Base-by-base conservation (phyloP, 2,113 vertebrate genomes). In the Probosciger aterrimus region DNA sequence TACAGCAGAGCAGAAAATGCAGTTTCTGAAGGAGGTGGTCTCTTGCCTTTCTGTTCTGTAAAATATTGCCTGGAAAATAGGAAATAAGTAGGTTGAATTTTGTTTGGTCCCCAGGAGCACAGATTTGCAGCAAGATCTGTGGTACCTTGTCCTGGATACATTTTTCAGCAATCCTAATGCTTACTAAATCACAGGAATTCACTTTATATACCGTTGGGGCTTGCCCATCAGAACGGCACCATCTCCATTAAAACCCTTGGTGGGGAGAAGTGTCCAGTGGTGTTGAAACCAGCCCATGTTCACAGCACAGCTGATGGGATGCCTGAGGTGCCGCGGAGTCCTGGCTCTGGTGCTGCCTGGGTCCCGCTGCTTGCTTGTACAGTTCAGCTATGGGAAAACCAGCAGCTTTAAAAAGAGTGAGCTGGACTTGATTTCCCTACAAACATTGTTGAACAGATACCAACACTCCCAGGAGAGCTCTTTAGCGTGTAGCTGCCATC, bases 191-290 rank as follows among this genome's bases (percentile, higher is more conserved):
- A 20, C 50, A 31, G 3, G 13, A 63, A 43, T 78, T 44, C 11
- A 5, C 14, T 75, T 52, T 18, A 12, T 11, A 16, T 22, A 7
- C 28, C 22, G 0, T 33, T 25, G 13, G 27, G 60, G 43, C 59
- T 69, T 78, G 43, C 27, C 52, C 11, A 10, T n/a, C 31, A 23
- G 15, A 17, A 4, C 33, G 43, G 41, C 39, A 19, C 28, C 3
- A 1, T 15, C 25, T 44, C 19, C 31, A 3, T 6, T 20, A 7
- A 71, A 41, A 25, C 15, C 24, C 74, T 68, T 0, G 0, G 4
- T 15, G 39, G 39, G 67, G 25, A 37, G 37, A 44, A 41, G 49
- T 1, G 33, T 30, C 27, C 20, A 4, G 39, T 2, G 37, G 37
- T 67, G 71, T 35, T n/a, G 71, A 5, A 24, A n/a, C 22, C 49